These are phyloP conservation scores for Eulemur macaco DNA, from an alignment of 2,113 vertebrate species.

Conservation along the genomic window DNA sequence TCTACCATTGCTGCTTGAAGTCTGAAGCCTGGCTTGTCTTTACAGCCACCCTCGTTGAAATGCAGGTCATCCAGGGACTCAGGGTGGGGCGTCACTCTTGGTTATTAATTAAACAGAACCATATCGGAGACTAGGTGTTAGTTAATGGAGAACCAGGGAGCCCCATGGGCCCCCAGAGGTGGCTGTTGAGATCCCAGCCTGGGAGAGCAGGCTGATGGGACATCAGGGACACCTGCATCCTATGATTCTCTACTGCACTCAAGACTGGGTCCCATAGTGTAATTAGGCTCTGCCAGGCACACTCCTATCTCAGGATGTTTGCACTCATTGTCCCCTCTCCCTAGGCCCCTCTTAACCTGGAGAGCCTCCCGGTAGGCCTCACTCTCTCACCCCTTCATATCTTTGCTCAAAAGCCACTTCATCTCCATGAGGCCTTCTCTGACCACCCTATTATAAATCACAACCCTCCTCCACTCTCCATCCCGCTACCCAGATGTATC, in stretches of 20 bases:
- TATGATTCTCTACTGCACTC: neutral
- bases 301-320: neutral
- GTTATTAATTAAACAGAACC: constrained; percentile 11
- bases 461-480: neutral
- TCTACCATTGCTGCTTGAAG: neutral
- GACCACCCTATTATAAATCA: neutral
- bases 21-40: neutral
- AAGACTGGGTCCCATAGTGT: neutral
- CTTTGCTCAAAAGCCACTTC: constrained; percentile 17
- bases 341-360: neutral
- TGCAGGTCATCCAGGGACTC: neutral
- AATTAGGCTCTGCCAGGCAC: neutral
- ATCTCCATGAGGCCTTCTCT: neutral
- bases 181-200: neutral
- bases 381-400: neutral
- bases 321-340: neutral
- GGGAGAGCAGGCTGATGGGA: neutral
- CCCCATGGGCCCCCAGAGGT: neutral
- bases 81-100: neutral
- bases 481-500: too few relatives aligned
- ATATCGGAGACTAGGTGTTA: neutral
- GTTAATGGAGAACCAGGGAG: constrained; percentile 29
- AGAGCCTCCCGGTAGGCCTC: neutral
- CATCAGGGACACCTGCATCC: neutral
- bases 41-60: neutral